Evolutionary conservation across 2,113 vertebrate genomes (phyloP), one percentile per base, ranked within the genome.

Genomic region (Engystomops pustulosus): DNA sequence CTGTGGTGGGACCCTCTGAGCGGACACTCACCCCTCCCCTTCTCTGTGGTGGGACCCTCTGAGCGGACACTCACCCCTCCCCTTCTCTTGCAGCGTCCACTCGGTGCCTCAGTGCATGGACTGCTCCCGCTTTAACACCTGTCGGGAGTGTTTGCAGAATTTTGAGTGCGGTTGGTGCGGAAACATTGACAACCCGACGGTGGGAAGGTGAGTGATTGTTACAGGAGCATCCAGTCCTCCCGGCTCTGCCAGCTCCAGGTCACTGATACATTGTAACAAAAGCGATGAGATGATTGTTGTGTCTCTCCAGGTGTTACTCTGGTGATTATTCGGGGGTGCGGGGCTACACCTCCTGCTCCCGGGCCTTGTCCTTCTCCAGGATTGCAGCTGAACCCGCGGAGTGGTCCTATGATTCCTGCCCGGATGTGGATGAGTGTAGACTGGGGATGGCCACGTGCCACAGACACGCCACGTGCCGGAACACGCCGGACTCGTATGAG

Each of bases 101-200:
- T 98, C 96, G 0, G 94, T 96, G 84, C 95, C 95, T 0, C 93
- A 96, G 86, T 97, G 96, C 90, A 94, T 94, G 81, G 95, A 95
- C 77, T 98, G 96, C 3, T 91, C 94, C 18, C 89, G 91, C 70
- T 90, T 95, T 85, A 91, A 90, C 87, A 93, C 92, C 4, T 98
- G 96, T 83, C 93, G 92, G 0, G 95, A 96, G 75, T 98, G 96
- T 81, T 88, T 96, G 88, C 93, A 93, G 86, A 96, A 93, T 17
- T 96, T 97, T 10, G 95, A 96, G 89, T 98, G 96, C 0, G 96
- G 96, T 88, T 98, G 96, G 96, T 98, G 96, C 32, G 95, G 95
- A 8, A 95, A 97, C n/a, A 92, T 94, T 80, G 95, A 95, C 88
- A 98, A 98, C 89, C 96, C 96, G n/a, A 98, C 95, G 0, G 93